Base-by-base conservation (phyloP, 2,888 invertebrate species). In the Mythimna impura region DNA sequence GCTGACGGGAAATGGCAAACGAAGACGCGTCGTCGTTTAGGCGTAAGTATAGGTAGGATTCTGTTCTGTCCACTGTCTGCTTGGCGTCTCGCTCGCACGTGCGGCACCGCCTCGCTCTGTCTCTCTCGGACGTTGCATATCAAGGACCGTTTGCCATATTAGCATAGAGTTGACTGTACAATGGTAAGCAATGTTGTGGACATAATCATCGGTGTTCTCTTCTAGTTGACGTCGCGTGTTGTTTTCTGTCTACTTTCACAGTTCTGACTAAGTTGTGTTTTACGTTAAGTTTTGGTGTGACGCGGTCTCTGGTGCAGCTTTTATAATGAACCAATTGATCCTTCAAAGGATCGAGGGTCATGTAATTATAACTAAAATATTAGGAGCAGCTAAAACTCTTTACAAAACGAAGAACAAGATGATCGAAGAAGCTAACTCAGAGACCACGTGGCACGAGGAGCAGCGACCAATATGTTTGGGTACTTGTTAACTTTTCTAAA, bases 141-240 rank as follows among this genome's bases (percentile, higher is more conserved):
- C 95, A 95, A 89, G 80, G 91, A 92, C 93, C 90, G 93, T 94
- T 94, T 95, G 95, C 95, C 95, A 95, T 95, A 95, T 94, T 95
- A 95, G 95, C 79, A 70, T 88, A 86, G 90, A 90, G 84, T 87
- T 88, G 87, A 90, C 90, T 92, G 89, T 92, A 90, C 87, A 87
- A 89, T 86, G 82, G 84, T 90, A 93, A 94, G 94, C 94, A 93
- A 94, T 94, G 88, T 90, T 87, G 88, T 90, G 89, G 88, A 95
- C 94, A 94, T 95, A 93, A 94, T 95, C 94, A 94, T 94, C 86
- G 91, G 89, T 94, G 94, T 94, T 85, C 55, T 85, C 84, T 90
- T 82, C 84, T 92, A 90, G 89, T 87, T 86, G 88, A 84, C 86
- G 88, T 91, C 88, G 84, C 86, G 86, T 90, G 88, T 89, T 89